A percentile compares a stretch with the other conserved stretches of the same genome.
These are phyloP conservation scores for Neodiprion fabricii DNA, from an alignment of 1,140 invertebrate genomes.

Conservation along the genomic window DNA sequence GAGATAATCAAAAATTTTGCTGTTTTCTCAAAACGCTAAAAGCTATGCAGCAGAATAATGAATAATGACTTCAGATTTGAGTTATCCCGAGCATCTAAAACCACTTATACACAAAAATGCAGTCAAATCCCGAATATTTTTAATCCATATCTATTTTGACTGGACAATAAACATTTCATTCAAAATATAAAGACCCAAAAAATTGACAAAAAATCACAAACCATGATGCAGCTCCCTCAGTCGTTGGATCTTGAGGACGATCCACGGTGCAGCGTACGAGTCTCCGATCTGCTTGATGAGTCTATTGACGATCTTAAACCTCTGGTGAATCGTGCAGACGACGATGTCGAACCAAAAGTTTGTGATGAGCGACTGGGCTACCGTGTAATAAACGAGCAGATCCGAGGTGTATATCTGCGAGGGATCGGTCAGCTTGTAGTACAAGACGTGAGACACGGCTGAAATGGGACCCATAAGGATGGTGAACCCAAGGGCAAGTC, in stretches of 20 bases:
- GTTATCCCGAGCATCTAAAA: too few species aligned
- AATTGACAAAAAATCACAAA: not conserved
- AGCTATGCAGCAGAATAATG: too few species aligned
- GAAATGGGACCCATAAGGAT: conserved; percentile 33
- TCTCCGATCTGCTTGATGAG: conserved; percentile 30
- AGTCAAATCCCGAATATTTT: too few species aligned
- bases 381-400: conserved; percentile 43
- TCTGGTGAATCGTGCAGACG: conserved; percentile 31
- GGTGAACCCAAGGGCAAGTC: conserved; percentile 25
- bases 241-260: conserved; percentile 36
- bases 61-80: too few species aligned
- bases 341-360: conserved; percentile 41
- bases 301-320: conserved; percentile 36
- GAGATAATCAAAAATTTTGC: too few species aligned
- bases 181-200: too few species aligned
- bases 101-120: too few species aligned
- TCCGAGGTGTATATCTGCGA: conserved; percentile 45
- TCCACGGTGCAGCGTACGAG: conserved; percentile 15
- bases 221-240: conserved; percentile 39
- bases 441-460: conserved; percentile 33
- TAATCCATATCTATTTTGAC: too few species aligned
- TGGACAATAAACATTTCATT: too few species aligned
- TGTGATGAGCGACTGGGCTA: conserved; percentile 38
- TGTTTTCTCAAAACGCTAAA: too few species aligned
- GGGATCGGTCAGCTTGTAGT: conserved; percentile 38